These are phyloP conservation scores for Cephus sareptanus DNA, from an alignment of 2,888 invertebrate genomes.

Conservation along the genomic window DNA sequence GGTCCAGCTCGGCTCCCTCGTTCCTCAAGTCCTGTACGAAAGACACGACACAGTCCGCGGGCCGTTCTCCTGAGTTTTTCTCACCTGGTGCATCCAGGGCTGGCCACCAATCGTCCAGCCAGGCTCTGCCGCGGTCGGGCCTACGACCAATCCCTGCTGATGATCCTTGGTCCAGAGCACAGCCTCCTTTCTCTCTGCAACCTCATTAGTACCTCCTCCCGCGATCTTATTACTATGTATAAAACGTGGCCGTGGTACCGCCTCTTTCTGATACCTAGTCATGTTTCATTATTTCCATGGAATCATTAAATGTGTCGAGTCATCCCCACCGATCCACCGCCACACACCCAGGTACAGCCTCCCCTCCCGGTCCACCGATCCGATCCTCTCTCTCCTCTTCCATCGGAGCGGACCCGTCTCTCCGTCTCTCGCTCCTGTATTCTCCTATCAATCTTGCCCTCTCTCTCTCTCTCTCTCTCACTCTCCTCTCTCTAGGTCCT, in stretches of 20 bases:
- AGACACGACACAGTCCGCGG: neutral
- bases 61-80: conserved; percentile 23
- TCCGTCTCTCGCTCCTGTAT: conserved; percentile 13
- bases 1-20: neutral
- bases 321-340: conserved; percentile 29
- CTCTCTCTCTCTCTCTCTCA: conserved; percentile 15
- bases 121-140: conserved; percentile 36
- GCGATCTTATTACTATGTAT: conserved; percentile 19
- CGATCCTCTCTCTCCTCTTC: conserved; percentile 9
- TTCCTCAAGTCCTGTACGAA: neutral
- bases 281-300: conserved; percentile 60
- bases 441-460: conserved; percentile 3
- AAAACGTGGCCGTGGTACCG: conserved; percentile 24
- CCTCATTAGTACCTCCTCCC: conserved; percentile 49
- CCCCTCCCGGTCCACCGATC: conserved; percentile 26
- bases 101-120: conserved; percentile 49
- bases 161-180: conserved; percentile 52
- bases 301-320: conserved; percentile 55
- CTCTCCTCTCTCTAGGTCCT: conserved; percentile 22
- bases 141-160: conserved; percentile 54
- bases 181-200: conserved; percentile 44
- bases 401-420: conserved; percentile 8
- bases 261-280: conserved; percentile 56
- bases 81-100: conserved; percentile 25
- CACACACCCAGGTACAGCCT: conserved; percentile 25